Evolutionary conservation across 2,797 vertebrate genomes (phyloP), one percentile per base, ranked within the genome.

Genomic region (Rhabdomys pumilio): DNA sequence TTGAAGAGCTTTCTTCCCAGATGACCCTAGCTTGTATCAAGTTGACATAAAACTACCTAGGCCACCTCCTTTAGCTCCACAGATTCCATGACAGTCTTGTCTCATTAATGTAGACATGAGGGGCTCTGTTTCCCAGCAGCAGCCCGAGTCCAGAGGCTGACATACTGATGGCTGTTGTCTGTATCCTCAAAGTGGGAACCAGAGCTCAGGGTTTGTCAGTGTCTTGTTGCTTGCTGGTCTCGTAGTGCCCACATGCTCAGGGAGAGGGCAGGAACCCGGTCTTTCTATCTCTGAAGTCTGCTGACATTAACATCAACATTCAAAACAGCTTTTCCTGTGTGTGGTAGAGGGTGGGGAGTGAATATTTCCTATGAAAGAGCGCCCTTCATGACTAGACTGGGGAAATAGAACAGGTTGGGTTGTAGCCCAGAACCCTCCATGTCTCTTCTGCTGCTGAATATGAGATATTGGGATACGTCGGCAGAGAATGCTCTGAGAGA

Each of bases 401-500:
- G 22, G 81, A 84, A 50, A 85, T 41, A 73, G 76, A 29, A 76
- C n/a, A 50, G 50, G 4, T 34, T 87, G 59, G 83, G 26, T 57
- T 92, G 7, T 34, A 57, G 65, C 14, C 29, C 29, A 29, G 26
- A 75, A 81, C 26, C 47, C 20, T 86, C 59, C 29, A 85, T n/a
- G 2, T 26, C 31, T 80, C 31, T 55, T 57, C 34, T 87, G 41
- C 20, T 24, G 12, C 19, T 8, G 67, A 31, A 80, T 47, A 92
- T 9, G 57, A 67, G 31, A 47, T 59, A 53, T 22, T 63, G 19
- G 47, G 83, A 75, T 79, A 4, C 9, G 82, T 57, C 80, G 57
- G 22, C 67, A 75, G 38, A 85, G 73, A 93, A 76, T 84, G 44
- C 63, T 63, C 57, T 57, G 87, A 63, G 38, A 91, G 38, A 90